These are phyloP conservation scores for Sebastiscus tertius DNA, from an alignment of 2,797 vertebrate genomes.

Conservation along the genomic window DNA sequence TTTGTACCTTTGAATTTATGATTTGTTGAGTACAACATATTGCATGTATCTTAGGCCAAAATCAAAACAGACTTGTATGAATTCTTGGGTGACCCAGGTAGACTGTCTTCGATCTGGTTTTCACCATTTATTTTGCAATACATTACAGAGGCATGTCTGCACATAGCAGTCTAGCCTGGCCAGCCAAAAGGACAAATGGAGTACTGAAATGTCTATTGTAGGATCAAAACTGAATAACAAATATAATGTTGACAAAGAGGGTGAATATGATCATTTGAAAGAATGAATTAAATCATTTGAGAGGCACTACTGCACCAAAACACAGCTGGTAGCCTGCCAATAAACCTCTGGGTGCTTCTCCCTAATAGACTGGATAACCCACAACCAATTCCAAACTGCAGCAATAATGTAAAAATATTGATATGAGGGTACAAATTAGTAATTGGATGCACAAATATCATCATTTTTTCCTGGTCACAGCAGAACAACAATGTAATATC, in stretches of 20 bases:
- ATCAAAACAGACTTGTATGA: background rate
- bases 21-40: background rate
- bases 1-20: background rate
- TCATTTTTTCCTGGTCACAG: accelerated
- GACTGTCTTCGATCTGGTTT: background rate
- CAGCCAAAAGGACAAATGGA: background rate
- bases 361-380: background rate
- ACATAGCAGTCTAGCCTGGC: background rate
- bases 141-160: background rate
- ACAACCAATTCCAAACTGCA: background rate
- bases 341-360: background rate
- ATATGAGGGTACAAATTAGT: background rate
- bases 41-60: background rate
- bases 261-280: background rate
- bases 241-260: background rate
- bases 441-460: background rate
- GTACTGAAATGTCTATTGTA: background rate
- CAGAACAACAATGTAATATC: background rate
- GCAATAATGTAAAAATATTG: background rate
- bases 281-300: background rate
- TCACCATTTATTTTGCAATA: background rate
- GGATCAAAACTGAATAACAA: background rate
- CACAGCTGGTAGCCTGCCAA: background rate
- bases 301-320: background rate
- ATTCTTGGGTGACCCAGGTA: background rate